Evolutionary conservation across 2,888 invertebrate species (phyloP), one percentile per base, ranked within the genome.

Genomic region (Caenorhabditis panamensis): DNA sequence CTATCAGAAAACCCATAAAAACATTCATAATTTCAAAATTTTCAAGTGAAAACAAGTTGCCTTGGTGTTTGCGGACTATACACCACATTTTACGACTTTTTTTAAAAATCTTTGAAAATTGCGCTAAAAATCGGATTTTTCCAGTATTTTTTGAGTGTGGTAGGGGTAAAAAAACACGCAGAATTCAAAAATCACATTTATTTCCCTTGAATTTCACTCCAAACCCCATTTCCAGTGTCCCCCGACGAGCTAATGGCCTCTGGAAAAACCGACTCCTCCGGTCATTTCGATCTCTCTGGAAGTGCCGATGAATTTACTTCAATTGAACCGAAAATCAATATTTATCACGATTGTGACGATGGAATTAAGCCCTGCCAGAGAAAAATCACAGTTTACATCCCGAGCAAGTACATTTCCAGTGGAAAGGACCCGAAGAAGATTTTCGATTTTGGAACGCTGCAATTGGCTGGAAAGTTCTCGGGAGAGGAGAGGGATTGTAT

Each of bases 301-400:
- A 58, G 63, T 26, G 85, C 85, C 37, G 82, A 79, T 31, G 84
- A 84, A 51, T 83, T 84, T 75, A 84, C 84, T 4, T 83, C 84
- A 8, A 84, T 84, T 36, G 84, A 84, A 67, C 84, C 84, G 9
- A 84, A 84, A 63, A 75, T 82, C 75, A 82, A 82, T 37, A 75
- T 82, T 62, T 82, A 82, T 36, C 82, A 82, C 44, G 82, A 82
- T 24, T 82, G 82, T 49, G 78, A 82, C 36, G 82, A 82, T 44
- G 82, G 82, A 69, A 82, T 82, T 44, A 82, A 82, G 80, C 88
- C 88, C 1, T 88, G 88, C 67, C 88, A 88, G 64, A 56, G 88
- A 56, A 88, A 88, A 67, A 84, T 88, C 83, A 88, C 86, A 18
- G 85, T 88, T 62, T 84, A 85, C 64, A 87, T 88, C 68, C 86